Evolutionary conservation across 2,888 invertebrate genomes (phyloP).

Genomic region (Epinotia ramella): DNA sequence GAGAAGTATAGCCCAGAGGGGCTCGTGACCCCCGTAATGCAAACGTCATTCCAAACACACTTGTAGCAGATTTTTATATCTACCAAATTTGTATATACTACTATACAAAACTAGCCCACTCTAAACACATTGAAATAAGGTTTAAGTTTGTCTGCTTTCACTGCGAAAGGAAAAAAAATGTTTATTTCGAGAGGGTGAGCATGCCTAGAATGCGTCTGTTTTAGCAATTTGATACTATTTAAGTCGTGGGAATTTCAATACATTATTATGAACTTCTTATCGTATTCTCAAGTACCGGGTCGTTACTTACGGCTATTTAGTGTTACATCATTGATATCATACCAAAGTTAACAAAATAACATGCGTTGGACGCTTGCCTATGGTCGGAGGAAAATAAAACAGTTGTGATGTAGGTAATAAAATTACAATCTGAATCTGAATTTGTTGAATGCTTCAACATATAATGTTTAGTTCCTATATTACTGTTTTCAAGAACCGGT

Average conservation of each 20-base stretch:
- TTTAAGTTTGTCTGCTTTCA: constrained; percentile 47
- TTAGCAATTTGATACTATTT: constrained; percentile 77
- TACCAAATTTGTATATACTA: constrained; percentile 49
- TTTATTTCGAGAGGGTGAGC: constrained; percentile 64
- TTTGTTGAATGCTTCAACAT: not conserved
- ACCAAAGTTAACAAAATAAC: too few species aligned
- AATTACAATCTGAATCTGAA: too few species aligned
- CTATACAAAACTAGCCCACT: constrained; percentile 18
- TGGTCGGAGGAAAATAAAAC: not conserved
- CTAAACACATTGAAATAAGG: constrained; percentile 49
- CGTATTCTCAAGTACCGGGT: too few species aligned
- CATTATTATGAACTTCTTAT: constrained; percentile 41
- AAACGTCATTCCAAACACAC: constrained; percentile 77
- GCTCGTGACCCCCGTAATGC: constrained; percentile 71
- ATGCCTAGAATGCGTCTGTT: constrained; percentile 63
- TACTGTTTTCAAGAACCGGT: not conserved
- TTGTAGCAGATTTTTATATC: constrained; percentile 76
- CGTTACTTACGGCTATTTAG: too few species aligned
- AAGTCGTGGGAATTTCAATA: constrained; percentile 71
- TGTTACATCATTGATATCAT: too few species aligned
- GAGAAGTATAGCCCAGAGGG: constrained; percentile 48
- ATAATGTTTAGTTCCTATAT: not conserved
- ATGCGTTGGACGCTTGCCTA: too few species aligned
- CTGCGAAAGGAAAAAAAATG: constrained; percentile 37
- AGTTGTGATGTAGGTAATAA: too few species aligned